Evolutionary conservation across 2,888 invertebrate genomes (phyloP).

Genomic region (Tetragnatha montana): DNA sequence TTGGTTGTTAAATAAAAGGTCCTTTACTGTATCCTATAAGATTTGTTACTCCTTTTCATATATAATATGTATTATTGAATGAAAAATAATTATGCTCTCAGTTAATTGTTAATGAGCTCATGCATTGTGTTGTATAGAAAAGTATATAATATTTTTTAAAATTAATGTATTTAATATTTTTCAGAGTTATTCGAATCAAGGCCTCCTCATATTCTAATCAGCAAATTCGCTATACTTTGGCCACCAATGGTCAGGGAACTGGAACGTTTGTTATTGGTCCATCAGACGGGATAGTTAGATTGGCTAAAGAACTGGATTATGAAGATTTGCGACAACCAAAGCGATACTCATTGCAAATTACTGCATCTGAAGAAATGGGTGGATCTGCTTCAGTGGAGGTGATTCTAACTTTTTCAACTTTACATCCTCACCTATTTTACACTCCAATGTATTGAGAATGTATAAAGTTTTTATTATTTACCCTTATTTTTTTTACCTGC

Average conservation of each 20-base stretch:
- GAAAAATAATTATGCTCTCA: too few species aligned
- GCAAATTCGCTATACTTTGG: slow-evolving; percentile 94
- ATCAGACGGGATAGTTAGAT: slow-evolving; percentile 94
- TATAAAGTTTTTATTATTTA: too few species aligned
- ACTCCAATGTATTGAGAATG: too few species aligned
- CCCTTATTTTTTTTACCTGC: too few species aligned
- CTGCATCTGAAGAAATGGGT: slow-evolving; percentile 97
- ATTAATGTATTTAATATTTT: slow-evolving; percentile 73
- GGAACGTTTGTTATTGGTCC: slow-evolving; percentile 96
- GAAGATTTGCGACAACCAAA: slow-evolving; percentile 96
- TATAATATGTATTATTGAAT: too few species aligned
- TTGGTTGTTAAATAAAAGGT: too few species aligned
- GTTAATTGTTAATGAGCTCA: too few species aligned
- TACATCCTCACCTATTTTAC: neutral
- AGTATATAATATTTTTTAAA: neutral
- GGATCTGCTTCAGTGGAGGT: slow-evolving; percentile 96
- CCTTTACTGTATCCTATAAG: too few species aligned
- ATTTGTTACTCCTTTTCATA: too few species aligned
- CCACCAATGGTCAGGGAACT: slow-evolving; percentile 95
- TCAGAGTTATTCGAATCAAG: slow-evolving; percentile 94
- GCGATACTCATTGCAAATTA: slow-evolving; percentile 91
- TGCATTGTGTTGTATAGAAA: too few species aligned
- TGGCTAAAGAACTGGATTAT: slow-evolving; percentile 96
- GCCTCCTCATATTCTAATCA: slow-evolving; percentile 97
- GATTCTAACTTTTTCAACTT: neutral